Base-by-base conservation (phyloP, 2,797 vertebrate species). In the Balearica regulorum region DNA sequence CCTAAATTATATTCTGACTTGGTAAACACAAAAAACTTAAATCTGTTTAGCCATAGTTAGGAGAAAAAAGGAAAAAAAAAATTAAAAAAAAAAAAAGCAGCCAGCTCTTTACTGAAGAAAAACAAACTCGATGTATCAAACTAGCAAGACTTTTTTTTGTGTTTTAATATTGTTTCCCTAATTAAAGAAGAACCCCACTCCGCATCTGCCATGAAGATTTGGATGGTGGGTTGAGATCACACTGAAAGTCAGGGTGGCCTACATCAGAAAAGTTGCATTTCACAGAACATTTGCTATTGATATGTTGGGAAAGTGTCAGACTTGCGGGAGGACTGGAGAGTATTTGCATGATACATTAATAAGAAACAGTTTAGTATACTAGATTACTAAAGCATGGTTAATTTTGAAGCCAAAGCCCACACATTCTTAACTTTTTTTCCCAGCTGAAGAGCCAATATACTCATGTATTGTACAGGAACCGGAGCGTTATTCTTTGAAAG, bases 331-430 rank as follows among this genome's bases (percentile, higher is more conserved):
- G 90, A 96, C 81, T 95, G 96, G 92, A 93, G 97, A 95, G 88
- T 94, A 97, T 96, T 97, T 96, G 96, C 98, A 97, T 97, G 98
- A 98, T 98, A 98, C 97, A 98, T 98, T 98, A 99, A 99, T 98
- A 98, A 98, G 97, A 98, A 98, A 97, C 98, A 99, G 98, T 98
- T 98, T 97, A 94, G 83, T 94, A 75, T 94, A 95, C 93, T 96
- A 96, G 97, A 98, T 98, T 97, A 97, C 96, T 97, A 97, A 97
- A 97, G 97, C 97, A 97, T 95, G 95, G 96, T 94, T 97, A 97
- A 98, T 98, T 98, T 97, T 95, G 92, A 97, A 98, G 98, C 97
- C 98, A 93, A 97, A 97, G 96, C 96, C 97, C 97, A 97, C 97
- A 97, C 97, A 97, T 98, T 98, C 97, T 98, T 98, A 96, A 96